Conservation (phyloP, 23 tunicate genomes). For the Halocynthia aurantium region DNA sequence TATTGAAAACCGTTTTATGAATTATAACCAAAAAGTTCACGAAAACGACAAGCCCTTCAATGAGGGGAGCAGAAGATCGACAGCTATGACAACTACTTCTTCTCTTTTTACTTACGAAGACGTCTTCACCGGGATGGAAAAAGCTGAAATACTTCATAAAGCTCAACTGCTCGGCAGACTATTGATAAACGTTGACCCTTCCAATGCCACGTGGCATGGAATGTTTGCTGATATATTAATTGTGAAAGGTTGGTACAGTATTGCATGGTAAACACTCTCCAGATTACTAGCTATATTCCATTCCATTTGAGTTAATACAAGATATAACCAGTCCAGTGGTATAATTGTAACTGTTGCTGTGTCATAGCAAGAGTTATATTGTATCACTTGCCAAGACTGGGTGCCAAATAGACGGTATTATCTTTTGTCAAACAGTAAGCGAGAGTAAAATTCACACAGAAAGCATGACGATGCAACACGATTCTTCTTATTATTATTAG, state of each 20-base stretch:
- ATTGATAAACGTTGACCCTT: constrained; percentile 36
- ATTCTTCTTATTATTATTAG: no score
- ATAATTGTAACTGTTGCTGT: no score
- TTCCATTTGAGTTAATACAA: no score
- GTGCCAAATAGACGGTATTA: no score
- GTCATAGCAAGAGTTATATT: no score
- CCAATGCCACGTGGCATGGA: constrained; percentile 59
- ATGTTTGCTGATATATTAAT: constrained; percentile 81
- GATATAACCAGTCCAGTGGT: no score
- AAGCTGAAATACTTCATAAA: constrained; percentile 38
- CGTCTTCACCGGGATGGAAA: constrained; percentile 54
- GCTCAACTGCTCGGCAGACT: constrained; percentile 45
- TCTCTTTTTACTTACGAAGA: constrained; percentile 41
- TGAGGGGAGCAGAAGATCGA: constrained; percentile 34
- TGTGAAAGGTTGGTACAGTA: constrained; percentile 44
- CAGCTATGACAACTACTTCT: constrained; percentile 32
- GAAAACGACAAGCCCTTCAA: not conserved
- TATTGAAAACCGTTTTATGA: not conserved
- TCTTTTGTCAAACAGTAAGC: no score
- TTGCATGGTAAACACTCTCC: no score
- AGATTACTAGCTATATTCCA: no score
- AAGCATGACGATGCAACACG: no score
- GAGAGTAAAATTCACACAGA: no score
- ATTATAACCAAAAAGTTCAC: not conserved
- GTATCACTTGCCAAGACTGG: no score